Percentiles rank a stretch among this genome's conserved stretches.
Evolutionary conservation across 2,797 vertebrate species (phyloP).

Genomic region (Podarcis siculus): DNA sequence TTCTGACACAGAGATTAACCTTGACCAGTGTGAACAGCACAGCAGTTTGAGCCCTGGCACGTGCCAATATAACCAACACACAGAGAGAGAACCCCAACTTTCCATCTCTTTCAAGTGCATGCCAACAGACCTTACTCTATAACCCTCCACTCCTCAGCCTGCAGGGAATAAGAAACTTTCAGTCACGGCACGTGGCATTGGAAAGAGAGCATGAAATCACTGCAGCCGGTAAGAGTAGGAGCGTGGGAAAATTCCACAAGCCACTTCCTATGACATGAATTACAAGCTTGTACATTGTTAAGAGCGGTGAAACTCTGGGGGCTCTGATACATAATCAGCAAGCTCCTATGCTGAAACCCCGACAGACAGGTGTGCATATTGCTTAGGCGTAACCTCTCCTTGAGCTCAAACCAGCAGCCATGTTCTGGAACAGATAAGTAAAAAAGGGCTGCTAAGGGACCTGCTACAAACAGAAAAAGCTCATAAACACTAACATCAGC

Average conservation of each 20-base stretch:
- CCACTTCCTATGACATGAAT: slow-evolving; percentile 4
- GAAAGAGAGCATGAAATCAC: slow-evolving; percentile 6
- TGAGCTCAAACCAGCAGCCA: neutral
- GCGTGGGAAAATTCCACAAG: slow-evolving; percentile 14
- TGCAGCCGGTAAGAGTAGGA: neutral
- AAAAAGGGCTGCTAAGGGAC: neutral
- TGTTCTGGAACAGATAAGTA: neutral
- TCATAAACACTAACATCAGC: neutral
- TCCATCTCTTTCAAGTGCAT: neutral
- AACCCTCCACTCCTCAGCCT: neutral
- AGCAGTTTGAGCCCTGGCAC: neutral
- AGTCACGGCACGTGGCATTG: neutral
- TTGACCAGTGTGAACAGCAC: neutral
- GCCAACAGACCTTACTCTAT: neutral
- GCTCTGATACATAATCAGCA: neutral
- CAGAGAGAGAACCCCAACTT: neutral
- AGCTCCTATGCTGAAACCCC: neutral
- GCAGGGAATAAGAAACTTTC: neutral
- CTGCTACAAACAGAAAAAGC: neutral
- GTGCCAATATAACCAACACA: neutral
- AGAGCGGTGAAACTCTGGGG: neutral
- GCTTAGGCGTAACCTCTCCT: neutral
- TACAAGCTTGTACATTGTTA: neutral
- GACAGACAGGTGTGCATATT: neutral
- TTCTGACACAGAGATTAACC: neutral